phyloP scores from a whole-genome alignment of 2,113 vertebrate species.

The Anser brachyrhynchus region DNA sequence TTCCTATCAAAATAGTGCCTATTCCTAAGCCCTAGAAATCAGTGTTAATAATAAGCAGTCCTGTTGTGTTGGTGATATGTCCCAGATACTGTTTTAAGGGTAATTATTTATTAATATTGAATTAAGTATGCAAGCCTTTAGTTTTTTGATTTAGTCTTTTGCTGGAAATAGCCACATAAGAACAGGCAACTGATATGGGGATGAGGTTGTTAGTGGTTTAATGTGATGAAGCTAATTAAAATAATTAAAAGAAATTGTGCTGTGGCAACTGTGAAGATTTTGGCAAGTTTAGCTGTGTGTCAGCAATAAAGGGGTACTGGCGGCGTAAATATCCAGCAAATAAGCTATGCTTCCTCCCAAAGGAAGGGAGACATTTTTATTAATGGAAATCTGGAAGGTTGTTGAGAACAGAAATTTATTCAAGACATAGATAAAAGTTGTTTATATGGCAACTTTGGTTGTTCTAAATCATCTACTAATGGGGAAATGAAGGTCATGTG shows the following conservation, averaged over 20 bases:
- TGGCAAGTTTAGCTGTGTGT: background rate
- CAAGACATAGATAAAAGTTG: background rate
- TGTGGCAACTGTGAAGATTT: background rate
- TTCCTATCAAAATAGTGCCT: background rate
- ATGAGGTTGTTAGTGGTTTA: background rate
- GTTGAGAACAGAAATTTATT: background rate
- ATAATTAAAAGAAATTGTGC: background rate
- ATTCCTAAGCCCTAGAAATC: background rate
- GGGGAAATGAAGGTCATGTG: background rate
- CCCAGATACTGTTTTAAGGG: background rate
- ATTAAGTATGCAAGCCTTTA: background rate
- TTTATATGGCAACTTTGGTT: background rate
- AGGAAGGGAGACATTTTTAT: background rate
- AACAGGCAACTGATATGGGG: background rate
- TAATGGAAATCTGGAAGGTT: background rate
- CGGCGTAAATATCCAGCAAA: background rate
- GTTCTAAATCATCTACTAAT: background rate
- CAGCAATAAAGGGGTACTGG: background rate
- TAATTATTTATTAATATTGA: background rate
- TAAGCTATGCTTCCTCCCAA: background rate
- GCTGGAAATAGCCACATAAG: background rate
- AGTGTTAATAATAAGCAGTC: background rate
- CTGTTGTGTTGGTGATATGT: background rate
- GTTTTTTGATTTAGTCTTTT: background rate
- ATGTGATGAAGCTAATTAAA: background rate